A percentile compares a stretch with the other conserved stretches of the same genome.
phyloP scores from a whole-genome alignment of 2,113 vertebrate genomes.

The Pteropus alecto region DNA sequence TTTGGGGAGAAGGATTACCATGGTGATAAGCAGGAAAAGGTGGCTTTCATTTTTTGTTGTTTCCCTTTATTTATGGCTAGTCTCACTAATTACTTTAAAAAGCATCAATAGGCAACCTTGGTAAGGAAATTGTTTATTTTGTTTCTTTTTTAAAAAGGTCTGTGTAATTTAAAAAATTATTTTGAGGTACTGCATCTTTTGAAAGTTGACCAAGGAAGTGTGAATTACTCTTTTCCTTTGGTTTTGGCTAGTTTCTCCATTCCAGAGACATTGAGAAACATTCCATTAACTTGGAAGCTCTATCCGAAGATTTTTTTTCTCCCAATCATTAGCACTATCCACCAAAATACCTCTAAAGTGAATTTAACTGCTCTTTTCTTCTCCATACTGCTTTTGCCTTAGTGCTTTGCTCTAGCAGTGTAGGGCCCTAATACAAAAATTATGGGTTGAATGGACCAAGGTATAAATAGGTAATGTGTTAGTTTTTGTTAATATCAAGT shows the following conservation, averaged over 20 bases:
- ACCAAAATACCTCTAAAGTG: not conserved
- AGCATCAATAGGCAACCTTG: not conserved
- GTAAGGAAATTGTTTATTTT: not conserved
- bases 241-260: not conserved
- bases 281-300: not conserved
- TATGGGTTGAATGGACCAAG: not conserved
- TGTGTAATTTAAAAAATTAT: not conserved
- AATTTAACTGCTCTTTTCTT: not conserved
- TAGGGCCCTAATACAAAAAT: not conserved
- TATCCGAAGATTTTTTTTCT: not conserved
- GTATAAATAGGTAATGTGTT: not conserved
- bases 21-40: not conserved
- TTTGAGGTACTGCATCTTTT: not conserved
- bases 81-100: constrained; percentile 9
- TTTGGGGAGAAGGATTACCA: not conserved
- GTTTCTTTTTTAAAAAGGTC: not conserved
- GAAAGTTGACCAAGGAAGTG: not conserved
- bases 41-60: not conserved
- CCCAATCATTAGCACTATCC: not conserved
- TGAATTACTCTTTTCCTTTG: not conserved
- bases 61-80: not conserved
- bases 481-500: not conserved
- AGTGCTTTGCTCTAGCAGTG: not conserved
- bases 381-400: not conserved
- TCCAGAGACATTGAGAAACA: not conserved